Conservation (phyloP, 2,888 invertebrate genomes). For the Plusia festucae region DNA sequence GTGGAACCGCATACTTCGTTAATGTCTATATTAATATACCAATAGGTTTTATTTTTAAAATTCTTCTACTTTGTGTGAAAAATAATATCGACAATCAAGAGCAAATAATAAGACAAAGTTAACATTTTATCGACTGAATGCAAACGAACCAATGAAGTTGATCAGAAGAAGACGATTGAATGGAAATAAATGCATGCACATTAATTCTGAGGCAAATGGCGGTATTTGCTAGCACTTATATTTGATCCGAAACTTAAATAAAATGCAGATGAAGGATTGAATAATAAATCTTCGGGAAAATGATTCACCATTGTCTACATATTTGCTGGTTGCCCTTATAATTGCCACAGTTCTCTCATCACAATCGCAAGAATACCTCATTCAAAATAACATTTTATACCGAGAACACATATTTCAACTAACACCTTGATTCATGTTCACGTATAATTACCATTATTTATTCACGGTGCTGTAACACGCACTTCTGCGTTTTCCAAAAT, state of each 20-base stretch:
- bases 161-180: not conserved
- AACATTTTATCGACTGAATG: not conserved
- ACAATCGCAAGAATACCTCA: too few species aligned
- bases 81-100: too few species aligned
- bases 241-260: not conserved
- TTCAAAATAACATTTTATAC: not conserved
- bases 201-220: not conserved
- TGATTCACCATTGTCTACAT: too few species aligned
- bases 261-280: not conserved
- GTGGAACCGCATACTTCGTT: too few species aligned
- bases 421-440: conserved; percentile 32
- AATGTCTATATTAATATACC: too few species aligned
- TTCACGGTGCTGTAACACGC: conserved; percentile 35
- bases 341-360: too few species aligned
- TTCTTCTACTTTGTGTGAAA: too few species aligned
- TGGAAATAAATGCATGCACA: not conserved
- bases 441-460: conserved; percentile 34
- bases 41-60: too few species aligned
- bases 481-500: conserved; percentile 21
- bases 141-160: not conserved
- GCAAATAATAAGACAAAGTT: too few species aligned
- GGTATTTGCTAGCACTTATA: not conserved
- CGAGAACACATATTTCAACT: not conserved
- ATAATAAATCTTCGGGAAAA: not conserved
- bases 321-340: too few species aligned